Percentiles rank a stretch among this genome's conserved stretches.
Evolutionary conservation across 1,140 invertebrate species (phyloP).

Genomic region (Trigoniulus corallinus): DNA sequence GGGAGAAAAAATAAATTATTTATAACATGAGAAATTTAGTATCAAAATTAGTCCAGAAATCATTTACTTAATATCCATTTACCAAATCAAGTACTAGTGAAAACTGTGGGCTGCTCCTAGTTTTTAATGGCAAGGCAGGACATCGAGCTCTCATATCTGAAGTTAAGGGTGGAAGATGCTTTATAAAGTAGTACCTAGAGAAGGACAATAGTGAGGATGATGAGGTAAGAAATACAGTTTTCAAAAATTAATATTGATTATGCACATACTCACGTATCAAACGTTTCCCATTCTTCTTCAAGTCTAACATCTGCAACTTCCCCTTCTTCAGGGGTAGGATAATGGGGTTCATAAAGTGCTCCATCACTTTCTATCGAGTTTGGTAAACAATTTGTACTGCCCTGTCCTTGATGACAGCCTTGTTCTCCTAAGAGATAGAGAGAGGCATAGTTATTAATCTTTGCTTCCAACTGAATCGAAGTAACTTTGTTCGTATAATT

Average conservation of each 20-base stretch:
- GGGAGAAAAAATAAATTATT: slow-evolving; percentile 13
- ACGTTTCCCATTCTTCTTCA: slow-evolving; percentile 57
- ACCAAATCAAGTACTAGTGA: slow-evolving; percentile 74
- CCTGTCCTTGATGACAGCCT: too few relatives aligned
- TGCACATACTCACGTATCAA: slow-evolving; percentile 43
- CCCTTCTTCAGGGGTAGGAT: slow-evolving; percentile 16
- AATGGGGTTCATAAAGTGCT: slow-evolving; percentile 1
- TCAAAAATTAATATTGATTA: not conserved
- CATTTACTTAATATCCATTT: slow-evolving; percentile 28
- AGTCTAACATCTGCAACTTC: slow-evolving; percentile 20
- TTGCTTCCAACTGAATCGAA: too few relatives aligned
- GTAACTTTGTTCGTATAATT: too few relatives aligned
- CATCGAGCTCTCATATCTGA: slow-evolving; percentile 66
- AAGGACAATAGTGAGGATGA: too few relatives aligned
- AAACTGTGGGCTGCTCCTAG: slow-evolving; percentile 80
- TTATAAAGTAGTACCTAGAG: slow-evolving; percentile 64
- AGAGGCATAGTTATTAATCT: too few relatives aligned
- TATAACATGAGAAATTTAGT: slow-evolving; percentile 3
- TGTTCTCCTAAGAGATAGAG: too few relatives aligned
- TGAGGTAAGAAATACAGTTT: not conserved
- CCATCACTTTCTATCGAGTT: too few relatives aligned
- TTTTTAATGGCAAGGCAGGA: slow-evolving; percentile 83
- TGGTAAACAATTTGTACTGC: too few relatives aligned
- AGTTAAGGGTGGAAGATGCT: slow-evolving; percentile 74
- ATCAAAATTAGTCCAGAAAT: not conserved